phyloP scores from a whole-genome alignment of 2,888 invertebrate genomes.

The Sarcophaga rosellei region DNA sequence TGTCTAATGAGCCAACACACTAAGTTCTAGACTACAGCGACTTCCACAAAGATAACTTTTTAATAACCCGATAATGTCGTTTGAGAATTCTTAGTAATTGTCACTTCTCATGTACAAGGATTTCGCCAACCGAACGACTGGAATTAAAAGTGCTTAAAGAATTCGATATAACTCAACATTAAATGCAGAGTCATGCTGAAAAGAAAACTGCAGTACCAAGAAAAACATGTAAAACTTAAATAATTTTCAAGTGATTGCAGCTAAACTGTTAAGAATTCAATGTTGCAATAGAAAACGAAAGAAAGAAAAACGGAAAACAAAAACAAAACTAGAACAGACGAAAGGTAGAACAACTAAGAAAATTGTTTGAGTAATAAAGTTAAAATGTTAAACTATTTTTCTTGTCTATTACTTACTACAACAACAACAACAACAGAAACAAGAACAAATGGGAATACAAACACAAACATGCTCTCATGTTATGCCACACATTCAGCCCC shows the following conservation, averaged over 20 bases:
- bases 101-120: too few species aligned
- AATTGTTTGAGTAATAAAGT: slow-evolving; percentile 61
- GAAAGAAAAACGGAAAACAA: background rate
- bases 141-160: background rate
- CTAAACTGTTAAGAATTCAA: slow-evolving; percentile 55
- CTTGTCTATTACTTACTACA: slow-evolving; percentile 43
- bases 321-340: background rate
- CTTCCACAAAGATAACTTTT: too few species aligned
- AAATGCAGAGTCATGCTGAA: background rate
- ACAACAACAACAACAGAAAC: background rate
- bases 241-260: slow-evolving; percentile 58
- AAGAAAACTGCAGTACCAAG: background rate
- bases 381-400: slow-evolving; percentile 61
- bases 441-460: background rate
- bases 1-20: too few species aligned
- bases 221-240: slow-evolving; percentile 45
- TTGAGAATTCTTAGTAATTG: too few species aligned
- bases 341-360: slow-evolving; percentile 11
- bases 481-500: background rate
- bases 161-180: slow-evolving; percentile 13
- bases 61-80: too few species aligned
- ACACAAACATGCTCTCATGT: slow-evolving; percentile 11
- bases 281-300: slow-evolving; percentile 54
- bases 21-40: too few species aligned
- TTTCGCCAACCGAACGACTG: too few species aligned